Percentiles rank a stretch among this genome's conserved stretches.
These are phyloP conservation scores for Dicyrtoma fusca DNA, from an alignment of 2,888 invertebrate species.

Conservation along the genomic window DNA sequence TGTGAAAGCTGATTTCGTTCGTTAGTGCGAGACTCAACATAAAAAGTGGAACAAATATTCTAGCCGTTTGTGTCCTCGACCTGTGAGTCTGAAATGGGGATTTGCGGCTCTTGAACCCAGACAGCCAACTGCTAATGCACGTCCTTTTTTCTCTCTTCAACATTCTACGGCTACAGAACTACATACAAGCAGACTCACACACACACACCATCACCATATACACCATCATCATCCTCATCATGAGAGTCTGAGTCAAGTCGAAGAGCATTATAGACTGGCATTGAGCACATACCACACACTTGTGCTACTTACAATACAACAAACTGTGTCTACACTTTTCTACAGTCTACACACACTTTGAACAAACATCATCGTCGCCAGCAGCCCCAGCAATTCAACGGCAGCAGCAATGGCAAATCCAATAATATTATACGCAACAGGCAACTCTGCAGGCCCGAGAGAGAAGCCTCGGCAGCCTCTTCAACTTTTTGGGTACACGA, in stretches of 20 bases:
- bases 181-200: not conserved
- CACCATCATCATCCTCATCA: too few relatives aligned
- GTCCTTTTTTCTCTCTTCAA: too few relatives aligned
- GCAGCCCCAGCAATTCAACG: too few relatives aligned
- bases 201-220: not conserved
- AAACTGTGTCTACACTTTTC: not conserved
- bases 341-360: not conserved
- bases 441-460: too few relatives aligned
- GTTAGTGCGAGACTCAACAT: constrained; percentile 32
- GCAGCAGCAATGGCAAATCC: too few relatives aligned
- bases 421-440: too few relatives aligned
- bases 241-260: too few relatives aligned
- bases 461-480: too few relatives aligned
- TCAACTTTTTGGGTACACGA: too few relatives aligned
- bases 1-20: constrained; percentile 42
- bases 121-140: constrained; percentile 26
- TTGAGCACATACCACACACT: constrained; percentile 8
- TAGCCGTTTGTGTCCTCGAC: constrained; percentile 27
- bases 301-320: constrained; percentile 4
- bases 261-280: too few relatives aligned
- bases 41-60: constrained; percentile 37
- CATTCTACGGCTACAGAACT: too few relatives aligned
- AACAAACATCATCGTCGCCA: too few relatives aligned
- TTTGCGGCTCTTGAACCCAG: constrained; percentile 38
- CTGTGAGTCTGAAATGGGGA: not conserved